These are phyloP conservation scores for Eupithecia tripunctaria DNA, from an alignment of 2,888 invertebrate species.

Conservation along the genomic window DNA sequence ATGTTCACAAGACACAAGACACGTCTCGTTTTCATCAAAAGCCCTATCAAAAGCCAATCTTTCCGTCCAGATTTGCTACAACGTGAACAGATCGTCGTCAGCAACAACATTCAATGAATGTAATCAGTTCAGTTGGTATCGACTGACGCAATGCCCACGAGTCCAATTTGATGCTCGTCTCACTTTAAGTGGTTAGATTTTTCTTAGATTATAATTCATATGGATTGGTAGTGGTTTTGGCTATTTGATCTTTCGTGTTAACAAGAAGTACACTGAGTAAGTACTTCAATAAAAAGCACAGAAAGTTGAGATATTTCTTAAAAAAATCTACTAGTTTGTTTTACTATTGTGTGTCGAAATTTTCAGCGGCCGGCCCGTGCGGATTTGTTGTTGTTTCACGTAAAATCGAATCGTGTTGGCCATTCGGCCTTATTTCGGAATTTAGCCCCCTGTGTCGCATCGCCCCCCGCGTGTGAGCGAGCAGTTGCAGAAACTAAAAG, in stretches of 20 bases:
- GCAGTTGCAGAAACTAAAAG: no score
- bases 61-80: slow-evolving; percentile 70
- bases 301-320: not conserved
- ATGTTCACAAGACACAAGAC: slow-evolving; percentile 48
- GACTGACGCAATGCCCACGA: slow-evolving; percentile 79
- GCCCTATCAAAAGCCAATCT: slow-evolving; percentile 72
- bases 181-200: slow-evolving; percentile 78
- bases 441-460: no score
- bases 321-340: not conserved
- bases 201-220: slow-evolving; percentile 73
- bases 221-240: slow-evolving; percentile 43
- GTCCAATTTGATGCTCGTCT: slow-evolving; percentile 80
- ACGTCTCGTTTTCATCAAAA: slow-evolving; percentile 62
- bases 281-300: not conserved
- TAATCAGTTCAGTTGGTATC: slow-evolving; percentile 75
- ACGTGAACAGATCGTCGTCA: slow-evolving; percentile 65
- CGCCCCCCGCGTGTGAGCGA: no score
- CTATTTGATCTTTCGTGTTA: slow-evolving; percentile 7
- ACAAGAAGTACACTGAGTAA: not conserved
- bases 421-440: no score
- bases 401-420: no score
- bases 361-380: no score
- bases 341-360: not conserved
- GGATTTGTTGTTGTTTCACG: no score
- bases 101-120: slow-evolving; percentile 64